Evolutionary conservation across 2,888 invertebrate species (phyloP), one percentile per base, ranked within the genome.

Genomic region (Orchesellides sinensis): DNA sequence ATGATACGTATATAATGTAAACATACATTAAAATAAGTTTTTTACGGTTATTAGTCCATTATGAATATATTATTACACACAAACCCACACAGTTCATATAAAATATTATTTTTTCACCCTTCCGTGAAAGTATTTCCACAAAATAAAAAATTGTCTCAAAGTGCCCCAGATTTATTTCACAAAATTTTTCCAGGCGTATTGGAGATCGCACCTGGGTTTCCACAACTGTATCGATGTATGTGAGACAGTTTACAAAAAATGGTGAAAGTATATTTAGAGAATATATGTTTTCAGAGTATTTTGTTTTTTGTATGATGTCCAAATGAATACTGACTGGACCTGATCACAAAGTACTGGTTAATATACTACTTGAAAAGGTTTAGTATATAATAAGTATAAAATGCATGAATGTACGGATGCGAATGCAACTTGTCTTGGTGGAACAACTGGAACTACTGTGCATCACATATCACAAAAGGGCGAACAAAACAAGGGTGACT

Each of bases 131-230:
- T n/a, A n/a, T n/a, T n/a, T n/a, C n/a, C n/a, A n/a, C n/a, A 5
- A 12, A 17, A 49, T 17, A 49, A 49, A 14, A 49, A 49, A 49
- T 17, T 49, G 56, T 56, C 32, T 63, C 63, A 63, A 14, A 10
- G 29, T 35, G 35, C 63, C 63, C 63, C 63, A 63, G 17, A 59
- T n/a, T n/a, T n/a, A n/a, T n/a, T n/a, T n/a, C n/a, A n/a, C n/a
- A n/a, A n/a, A n/a, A n/a, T n/a, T n/a, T n/a, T n/a, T n/a, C n/a
- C n/a, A n/a, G n/a, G n/a, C n/a, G n/a, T n/a, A n/a, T n/a, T n/a
- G n/a, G n/a, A n/a, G n/a, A n/a, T n/a, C n/a, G n/a, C n/a, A n/a
- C n/a, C n/a, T n/a, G n/a, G n/a, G n/a, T n/a, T n/a, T n/a, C n/a
- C n/a, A n/a, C n/a, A n/a, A n/a, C n/a, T n/a, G n/a, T n/a, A n/a